Base-by-base conservation (phyloP, 1,140 invertebrate species). In the Drosophila bocqueti region DNA sequence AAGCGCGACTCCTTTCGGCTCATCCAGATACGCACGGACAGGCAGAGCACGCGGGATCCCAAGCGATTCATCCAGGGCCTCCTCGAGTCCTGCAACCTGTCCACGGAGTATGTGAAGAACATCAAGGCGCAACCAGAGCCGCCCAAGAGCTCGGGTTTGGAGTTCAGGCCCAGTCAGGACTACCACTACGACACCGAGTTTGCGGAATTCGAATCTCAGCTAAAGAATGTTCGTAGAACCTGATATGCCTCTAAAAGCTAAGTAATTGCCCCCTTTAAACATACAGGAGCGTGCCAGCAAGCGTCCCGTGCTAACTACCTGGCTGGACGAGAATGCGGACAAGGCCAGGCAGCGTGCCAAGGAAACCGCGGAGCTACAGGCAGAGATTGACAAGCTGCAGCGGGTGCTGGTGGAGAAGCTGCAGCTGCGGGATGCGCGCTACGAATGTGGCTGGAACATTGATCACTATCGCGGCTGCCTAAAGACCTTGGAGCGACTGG, bases 371-470 rank as follows among this genome's bases (percentile, higher is more conserved):
- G 95, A 96, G 5, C 92, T 96, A 2, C 93, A 95, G 59, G 94
- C 95, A 49, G 96, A 97, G 92, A 95, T 96, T 2, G 86, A 94
- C 62, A 94, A 95, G 80, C 91, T 97, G 9, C 94, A 95, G 76
- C 92, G 94, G 43, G 81, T 93, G 43, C 90, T 97, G 29, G 94
- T 94, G 11, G 55, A 93, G 7, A 84, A 94, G 29, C 93, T 96
- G 43, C 93, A 94, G 45, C 73, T 97, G 2, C 94, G 93, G 38
- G 94, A 95, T 67, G 94, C 97, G 1, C 91, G 94, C 34, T 97
- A 96, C 95, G 96, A 98, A 72, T 97, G 96, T 92, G 97, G 97
- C 15, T 98, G 97, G 97, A 97, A 98, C 86, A 95, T 96, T 26
- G 95, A 96, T 69, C 97, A 98, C 90, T 97, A 97, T 82, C 94